Evolutionary conservation across 2,888 invertebrate genomes (phyloP).

Genomic region (Sphinx pinastri): DNA sequence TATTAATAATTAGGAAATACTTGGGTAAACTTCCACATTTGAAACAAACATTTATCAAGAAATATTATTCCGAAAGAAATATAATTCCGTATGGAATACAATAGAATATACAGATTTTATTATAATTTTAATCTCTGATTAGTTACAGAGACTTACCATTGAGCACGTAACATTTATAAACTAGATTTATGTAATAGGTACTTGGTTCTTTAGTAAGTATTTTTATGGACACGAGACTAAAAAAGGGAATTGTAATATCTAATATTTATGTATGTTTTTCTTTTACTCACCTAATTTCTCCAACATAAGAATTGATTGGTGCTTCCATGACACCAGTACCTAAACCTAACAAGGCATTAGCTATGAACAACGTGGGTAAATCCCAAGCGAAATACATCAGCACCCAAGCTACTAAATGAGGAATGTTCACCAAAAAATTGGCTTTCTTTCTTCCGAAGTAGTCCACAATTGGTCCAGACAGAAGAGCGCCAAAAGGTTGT

Average conservation of each 20-base stretch:
- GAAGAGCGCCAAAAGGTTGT: conserved; percentile 81
- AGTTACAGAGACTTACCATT: not conserved
- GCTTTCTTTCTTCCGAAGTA: conserved; percentile 82
- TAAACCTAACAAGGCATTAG: conserved; percentile 79
- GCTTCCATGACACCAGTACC: conserved; percentile 85
- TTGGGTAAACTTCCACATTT: too few relatives aligned
- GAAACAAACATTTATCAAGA: too few relatives aligned
- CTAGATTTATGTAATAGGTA: too few relatives aligned
- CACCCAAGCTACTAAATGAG: conserved; percentile 82
- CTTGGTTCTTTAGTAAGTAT: too few relatives aligned
- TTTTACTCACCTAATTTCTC: conserved; percentile 78
- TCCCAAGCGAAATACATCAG: conserved; percentile 78
- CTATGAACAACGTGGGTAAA: conserved; percentile 72
- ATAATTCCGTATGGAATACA: too few relatives aligned
- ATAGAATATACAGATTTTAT: too few relatives aligned
- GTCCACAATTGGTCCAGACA: conserved; percentile 82
- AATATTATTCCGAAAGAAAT: too few relatives aligned
- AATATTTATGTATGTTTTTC: too few relatives aligned
- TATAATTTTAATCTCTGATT: not conserved
- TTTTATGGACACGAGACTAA: too few relatives aligned
- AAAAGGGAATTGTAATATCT: too few relatives aligned
- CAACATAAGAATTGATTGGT: conserved; percentile 83
- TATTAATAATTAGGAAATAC: too few relatives aligned
- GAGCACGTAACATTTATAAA: too few relatives aligned
- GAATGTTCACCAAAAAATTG: conserved; percentile 82